Percentiles rank a stretch among this genome's conserved stretches.
Conservation (phyloP, 2,888 invertebrate genomes). For the Carcina quercana region DNA sequence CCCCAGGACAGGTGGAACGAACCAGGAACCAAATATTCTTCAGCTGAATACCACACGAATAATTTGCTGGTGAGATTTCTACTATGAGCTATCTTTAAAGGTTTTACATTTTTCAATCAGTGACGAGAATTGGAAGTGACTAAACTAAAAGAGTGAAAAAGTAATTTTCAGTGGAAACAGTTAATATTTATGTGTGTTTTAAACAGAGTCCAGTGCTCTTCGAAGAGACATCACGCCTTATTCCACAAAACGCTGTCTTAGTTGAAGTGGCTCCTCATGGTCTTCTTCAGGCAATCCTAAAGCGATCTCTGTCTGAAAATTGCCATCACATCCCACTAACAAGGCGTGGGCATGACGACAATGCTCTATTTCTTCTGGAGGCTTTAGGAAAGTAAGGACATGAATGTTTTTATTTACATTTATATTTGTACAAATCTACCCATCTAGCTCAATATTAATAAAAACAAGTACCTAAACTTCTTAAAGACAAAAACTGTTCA, state of each 20-base stretch:
- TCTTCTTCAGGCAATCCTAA: conserved; percentile 87
- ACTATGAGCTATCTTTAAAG: too few relatives aligned
- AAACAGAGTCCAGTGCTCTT: conserved; percentile 78
- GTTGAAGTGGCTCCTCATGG: conserved; percentile 93
- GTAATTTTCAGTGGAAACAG: too few relatives aligned
- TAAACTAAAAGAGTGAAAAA: too few relatives aligned
- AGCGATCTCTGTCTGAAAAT: conserved; percentile 74
- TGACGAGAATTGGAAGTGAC: too few relatives aligned
- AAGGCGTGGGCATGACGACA: conserved; percentile 76
- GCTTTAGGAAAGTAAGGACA: conserved; percentile 77
- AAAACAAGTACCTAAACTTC: too few relatives aligned
- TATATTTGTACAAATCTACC: too few relatives aligned
- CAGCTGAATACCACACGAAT: conserved; percentile 89
- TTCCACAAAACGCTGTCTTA: conserved; percentile 85
- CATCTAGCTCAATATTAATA: too few relatives aligned
- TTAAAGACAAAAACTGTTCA: too few relatives aligned
- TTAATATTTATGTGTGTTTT: too few relatives aligned
- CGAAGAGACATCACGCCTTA: conserved; percentile 82
- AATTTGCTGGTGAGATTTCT: conserved; percentile 80
- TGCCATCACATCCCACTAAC: conserved; percentile 82
- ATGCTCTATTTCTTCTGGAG: conserved; percentile 67
- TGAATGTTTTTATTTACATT: too few relatives aligned
- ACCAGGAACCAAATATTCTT: conserved; percentile 61
- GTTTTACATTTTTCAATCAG: too few relatives aligned
- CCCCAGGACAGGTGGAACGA: conserved; percentile 51